A percentile compares a stretch with the other conserved stretches of the same genome.
Evolutionary conservation across 1,140 invertebrate species (phyloP).

Genomic region (Tetranychus urticae): DNA sequence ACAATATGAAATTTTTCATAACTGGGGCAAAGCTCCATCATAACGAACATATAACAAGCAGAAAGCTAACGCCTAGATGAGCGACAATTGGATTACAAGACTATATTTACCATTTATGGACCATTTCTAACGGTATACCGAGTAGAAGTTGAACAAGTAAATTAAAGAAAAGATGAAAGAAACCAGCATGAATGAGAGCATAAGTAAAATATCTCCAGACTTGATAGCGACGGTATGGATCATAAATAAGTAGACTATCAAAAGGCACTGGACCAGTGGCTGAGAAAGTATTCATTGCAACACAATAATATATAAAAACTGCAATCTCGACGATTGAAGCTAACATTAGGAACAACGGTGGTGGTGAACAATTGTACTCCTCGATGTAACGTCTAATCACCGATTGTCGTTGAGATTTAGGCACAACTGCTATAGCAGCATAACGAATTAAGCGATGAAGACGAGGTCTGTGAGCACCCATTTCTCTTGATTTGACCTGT

Average conservation of each 20-base stretch:
- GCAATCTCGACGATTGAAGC: constrained; percentile 20
- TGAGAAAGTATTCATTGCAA: constrained; percentile 17
- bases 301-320: constrained; percentile 24
- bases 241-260: constrained; percentile 54
- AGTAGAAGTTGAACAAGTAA: constrained; percentile 70
- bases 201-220: constrained; percentile 63
- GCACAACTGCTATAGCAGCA: constrained; percentile 19
- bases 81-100: not conserved
- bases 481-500: not conserved
- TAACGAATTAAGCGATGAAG: constrained; percentile 13
- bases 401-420: constrained; percentile 30
- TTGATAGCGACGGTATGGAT: constrained; percentile 60
- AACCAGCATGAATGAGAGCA: constrained; percentile 89
- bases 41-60: too few species aligned
- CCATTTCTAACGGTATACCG: constrained; percentile 79
- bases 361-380: constrained; percentile 53
- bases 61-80: too few species aligned
- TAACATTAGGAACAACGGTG: constrained; percentile 54
- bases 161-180: constrained; percentile 69
- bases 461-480: constrained; percentile 4
- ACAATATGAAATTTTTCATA: too few species aligned
- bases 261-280: constrained; percentile 35
- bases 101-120: constrained; percentile 45
- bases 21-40: too few species aligned
- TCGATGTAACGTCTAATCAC: constrained; percentile 39